phyloP scores from a whole-genome alignment of 2,797 vertebrate genomes.

The Tiaroga cobitis region DNA sequence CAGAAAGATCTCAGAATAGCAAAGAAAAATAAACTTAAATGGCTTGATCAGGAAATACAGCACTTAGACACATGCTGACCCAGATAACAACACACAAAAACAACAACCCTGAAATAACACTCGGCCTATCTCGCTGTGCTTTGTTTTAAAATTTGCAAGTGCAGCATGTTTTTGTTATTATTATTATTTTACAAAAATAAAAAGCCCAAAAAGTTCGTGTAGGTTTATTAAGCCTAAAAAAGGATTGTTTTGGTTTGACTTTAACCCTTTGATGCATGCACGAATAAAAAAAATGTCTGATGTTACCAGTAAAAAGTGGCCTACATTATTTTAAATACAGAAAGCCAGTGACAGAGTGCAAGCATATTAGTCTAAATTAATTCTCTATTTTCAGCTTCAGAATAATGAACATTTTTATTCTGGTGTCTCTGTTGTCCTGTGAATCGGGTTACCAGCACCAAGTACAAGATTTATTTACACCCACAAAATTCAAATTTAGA shows the following conservation, averaged over 20 bases:
- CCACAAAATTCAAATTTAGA: no score
- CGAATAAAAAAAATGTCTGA: no score
- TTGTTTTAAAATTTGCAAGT: background rate
- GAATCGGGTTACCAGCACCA: no score
- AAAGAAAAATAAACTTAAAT: slow-evolving; percentile 27
- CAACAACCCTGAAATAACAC: background rate
- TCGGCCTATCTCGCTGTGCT: background rate
- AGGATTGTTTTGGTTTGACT: no score
- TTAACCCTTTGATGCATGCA: background rate
- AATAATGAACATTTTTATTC: no score
- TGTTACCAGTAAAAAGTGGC: no score
- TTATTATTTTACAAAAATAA: background rate
- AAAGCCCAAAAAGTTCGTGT: background rate
- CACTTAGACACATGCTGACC: background rate
- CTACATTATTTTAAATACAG: no score
- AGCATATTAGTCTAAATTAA: no score
- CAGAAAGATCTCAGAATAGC: slow-evolving; percentile 28
- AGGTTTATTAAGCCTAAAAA: background rate
- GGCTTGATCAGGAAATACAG: slow-evolving; percentile 4
- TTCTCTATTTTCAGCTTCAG: no score
- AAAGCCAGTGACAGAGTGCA: no score
- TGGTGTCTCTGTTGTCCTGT: no score
- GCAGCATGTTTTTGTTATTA: background rate
- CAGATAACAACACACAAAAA: slow-evolving; percentile 10
- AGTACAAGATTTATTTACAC: no score